Evolutionary conservation across 2,797 vertebrate species (phyloP), one percentile per base, ranked within the genome.

Genomic region (Phoeniculus purpureus): DNA sequence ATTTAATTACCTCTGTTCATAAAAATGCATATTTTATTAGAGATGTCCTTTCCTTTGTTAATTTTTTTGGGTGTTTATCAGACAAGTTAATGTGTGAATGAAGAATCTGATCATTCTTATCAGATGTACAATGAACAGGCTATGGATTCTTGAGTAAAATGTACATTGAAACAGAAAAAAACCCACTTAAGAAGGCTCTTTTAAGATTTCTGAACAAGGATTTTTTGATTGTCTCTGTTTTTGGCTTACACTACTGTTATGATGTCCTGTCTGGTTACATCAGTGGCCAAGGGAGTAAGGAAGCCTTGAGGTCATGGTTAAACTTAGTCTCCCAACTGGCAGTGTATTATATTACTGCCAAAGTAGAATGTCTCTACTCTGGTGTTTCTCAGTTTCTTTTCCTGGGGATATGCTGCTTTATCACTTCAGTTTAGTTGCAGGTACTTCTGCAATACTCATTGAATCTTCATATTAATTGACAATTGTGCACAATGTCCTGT

Each of bases 241-340:
- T 92, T 89, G 60, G 25, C 79, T 58, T 76, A 50, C 6, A 43
- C 50, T 51, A 59, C 48, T 94, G 95, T 74, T 60, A 59, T 85
- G 76, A 56, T 51, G 55, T 78, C 51, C 32, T 85, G 29, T 79
- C 70, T 96, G 56, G 34, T 93, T 94, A 88, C 58, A 32, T 79
- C 72, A 59, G 47, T 67, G 73, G 50, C 48, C 37, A 89, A 89
- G 55, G 59, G 29, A 92, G 18, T 31, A 47, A 87, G 59, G 32
- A 92, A 81, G 79, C 90, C 50, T 54, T 86, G 83, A 87, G 65
- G 71, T 76, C 70, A 81, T 54, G 81, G 76, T 96, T 94, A 86
- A 87, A 92, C 89, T 94, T 79, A 66, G 65, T 89, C 51, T 96
- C n/a, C 90, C 48, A 32, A 8, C 51, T 92, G 75, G 18, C 91